Evolutionary conservation across 2,797 vertebrate species (phyloP).

Genomic region (Potorous gilbertii): DNA sequence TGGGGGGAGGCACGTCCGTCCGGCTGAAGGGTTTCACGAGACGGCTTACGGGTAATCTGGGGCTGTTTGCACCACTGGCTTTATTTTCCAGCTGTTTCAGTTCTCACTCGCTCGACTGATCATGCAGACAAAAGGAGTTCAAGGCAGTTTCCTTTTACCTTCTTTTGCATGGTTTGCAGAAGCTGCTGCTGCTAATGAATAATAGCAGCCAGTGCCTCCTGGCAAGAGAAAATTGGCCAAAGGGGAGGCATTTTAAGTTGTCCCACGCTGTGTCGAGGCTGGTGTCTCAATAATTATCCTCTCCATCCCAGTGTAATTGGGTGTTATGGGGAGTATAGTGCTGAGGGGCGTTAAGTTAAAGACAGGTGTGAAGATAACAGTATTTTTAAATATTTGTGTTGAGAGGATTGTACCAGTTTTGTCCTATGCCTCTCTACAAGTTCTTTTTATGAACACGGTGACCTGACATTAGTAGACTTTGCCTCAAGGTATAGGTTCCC

Average conservation of each 20-base stretch:
- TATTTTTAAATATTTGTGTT: slow-evolving; percentile 39
- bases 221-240: slow-evolving; percentile 32
- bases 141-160: slow-evolving; percentile 26
- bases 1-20: neutral
- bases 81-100: slow-evolving; percentile 20
- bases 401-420: no score
- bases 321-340: slow-evolving; percentile 9
- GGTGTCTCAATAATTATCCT: slow-evolving; percentile 15
- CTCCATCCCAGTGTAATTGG: neutral
- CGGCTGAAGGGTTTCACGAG: neutral
- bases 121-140: slow-evolving; percentile 46
- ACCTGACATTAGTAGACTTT: slow-evolving; percentile 25
- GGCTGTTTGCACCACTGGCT: slow-evolving; percentile 27
- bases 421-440: slow-evolving; percentile 7
- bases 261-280: slow-evolving; percentile 6
- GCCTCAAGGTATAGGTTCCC: slow-evolving; percentile 15
- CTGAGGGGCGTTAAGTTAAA: neutral
- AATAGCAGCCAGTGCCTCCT: neutral
- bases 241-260: slow-evolving; percentile 37
- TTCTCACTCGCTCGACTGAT: slow-evolving; percentile 19
- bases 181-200: slow-evolving; percentile 10
- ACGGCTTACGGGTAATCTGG: neutral
- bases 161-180: slow-evolving; percentile 48
- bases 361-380: neutral
- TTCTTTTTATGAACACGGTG: slow-evolving; percentile 44